A percentile compares a stretch with the other conserved stretches of the same genome.
Conservation (phyloP, 2,113 vertebrate species). For the Nestor notabilis region DNA sequence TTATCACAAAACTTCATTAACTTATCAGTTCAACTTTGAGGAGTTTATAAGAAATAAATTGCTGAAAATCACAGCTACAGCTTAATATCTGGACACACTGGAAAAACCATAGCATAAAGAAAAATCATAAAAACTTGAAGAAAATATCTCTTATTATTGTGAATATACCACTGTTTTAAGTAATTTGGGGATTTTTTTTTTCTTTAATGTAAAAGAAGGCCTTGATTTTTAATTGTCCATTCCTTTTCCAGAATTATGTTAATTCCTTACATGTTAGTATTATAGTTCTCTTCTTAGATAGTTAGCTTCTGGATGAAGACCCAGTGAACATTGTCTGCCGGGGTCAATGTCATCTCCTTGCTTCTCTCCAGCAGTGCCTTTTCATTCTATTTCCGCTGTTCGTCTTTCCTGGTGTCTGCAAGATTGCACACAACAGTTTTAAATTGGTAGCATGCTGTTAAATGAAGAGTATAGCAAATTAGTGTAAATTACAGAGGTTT, state of each 20-base stretch:
- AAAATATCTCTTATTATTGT: not conserved
- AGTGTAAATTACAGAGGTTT: not conserved
- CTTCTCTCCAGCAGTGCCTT: not conserved
- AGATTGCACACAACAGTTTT: not conserved
- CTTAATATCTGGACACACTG: not conserved
- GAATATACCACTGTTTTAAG: not conserved
- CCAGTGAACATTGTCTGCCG: not conserved
- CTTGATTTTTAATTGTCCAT: not conserved
- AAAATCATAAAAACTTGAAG: not conserved
- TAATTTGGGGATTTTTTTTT: not conserved
- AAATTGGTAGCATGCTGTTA: not conserved
- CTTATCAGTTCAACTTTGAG: not conserved
- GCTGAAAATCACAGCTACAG: not conserved
- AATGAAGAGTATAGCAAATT: not conserved
- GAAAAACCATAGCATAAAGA: not conserved
- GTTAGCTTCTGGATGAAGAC: not conserved
- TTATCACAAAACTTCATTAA: slow-evolving; percentile 19
- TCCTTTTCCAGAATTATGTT: not conserved
- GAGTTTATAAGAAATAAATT: not conserved
- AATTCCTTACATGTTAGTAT: not conserved
- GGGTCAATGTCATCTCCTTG: not conserved
- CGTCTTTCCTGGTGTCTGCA: not conserved
- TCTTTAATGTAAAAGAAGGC: not conserved
- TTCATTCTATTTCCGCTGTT: not conserved
- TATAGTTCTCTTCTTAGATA: not conserved